phyloP scores from a whole-genome alignment of 2,797 vertebrate species.

The Poeciliopsis gracilis region DNA sequence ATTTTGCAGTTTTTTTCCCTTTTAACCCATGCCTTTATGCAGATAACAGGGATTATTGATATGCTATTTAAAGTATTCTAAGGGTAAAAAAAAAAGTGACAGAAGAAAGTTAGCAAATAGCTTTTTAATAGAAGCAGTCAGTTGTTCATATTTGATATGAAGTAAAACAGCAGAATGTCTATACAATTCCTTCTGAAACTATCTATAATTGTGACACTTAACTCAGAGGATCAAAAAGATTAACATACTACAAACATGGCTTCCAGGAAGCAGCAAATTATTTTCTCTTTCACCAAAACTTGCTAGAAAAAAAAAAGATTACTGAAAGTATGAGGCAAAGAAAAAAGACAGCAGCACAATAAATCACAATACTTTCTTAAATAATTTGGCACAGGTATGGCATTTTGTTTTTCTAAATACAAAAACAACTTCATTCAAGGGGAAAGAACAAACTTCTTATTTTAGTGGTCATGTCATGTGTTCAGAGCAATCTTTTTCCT shows the following conservation, averaged over 20 bases:
- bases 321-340: slow-evolving; percentile 11
- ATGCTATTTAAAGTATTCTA: background rate
- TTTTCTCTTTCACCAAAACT: background rate
- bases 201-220: background rate
- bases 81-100: background rate
- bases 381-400: slow-evolving; percentile 53
- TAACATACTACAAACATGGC: background rate
- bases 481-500: background rate
- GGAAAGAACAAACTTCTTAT: slow-evolving; percentile 5
- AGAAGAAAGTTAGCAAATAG: slow-evolving; percentile 29
- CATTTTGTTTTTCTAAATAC: slow-evolving; percentile 17
- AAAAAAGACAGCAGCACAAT: slow-evolving; percentile 31
- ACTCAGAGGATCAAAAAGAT: background rate
- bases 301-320: background rate
- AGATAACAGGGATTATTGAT: background rate
- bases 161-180: slow-evolving; percentile 13
- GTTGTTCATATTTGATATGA: background rate
- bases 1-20: background rate
- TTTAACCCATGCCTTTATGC: background rate
- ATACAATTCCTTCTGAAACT: slow-evolving; percentile 10
- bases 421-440: slow-evolving; percentile 14
- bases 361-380: slow-evolving; percentile 41
- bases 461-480: slow-evolving; percentile 29
- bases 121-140: slow-evolving; percentile 34
- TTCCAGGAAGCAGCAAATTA: background rate